Percentiles rank a stretch among this genome's conserved stretches.
Conservation (phyloP, 2,888 invertebrate genomes). For the Adelognathus sp. region DNA sequence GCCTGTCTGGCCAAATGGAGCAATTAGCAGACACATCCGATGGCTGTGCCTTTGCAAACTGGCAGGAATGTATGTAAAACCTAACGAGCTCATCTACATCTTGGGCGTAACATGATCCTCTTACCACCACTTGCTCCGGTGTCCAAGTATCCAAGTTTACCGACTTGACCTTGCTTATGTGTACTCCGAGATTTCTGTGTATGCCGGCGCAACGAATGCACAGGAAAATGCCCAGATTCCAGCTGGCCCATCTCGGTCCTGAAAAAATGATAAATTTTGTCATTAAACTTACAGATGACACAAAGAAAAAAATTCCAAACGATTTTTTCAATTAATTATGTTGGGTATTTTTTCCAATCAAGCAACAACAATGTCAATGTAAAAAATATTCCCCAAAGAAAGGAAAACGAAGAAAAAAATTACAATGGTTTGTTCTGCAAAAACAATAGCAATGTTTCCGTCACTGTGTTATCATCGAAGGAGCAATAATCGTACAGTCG, state of each 20-base stretch:
- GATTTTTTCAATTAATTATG: no score
- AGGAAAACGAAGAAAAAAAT: no score
- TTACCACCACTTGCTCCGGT: conserved; percentile 96
- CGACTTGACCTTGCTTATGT: conserved; percentile 99
- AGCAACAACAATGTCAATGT: no score
- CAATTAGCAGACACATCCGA: no score
- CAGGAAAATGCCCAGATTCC: conserved; percentile 99
- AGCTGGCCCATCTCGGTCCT: conserved; percentile 99
- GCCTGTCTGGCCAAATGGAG: background rate
- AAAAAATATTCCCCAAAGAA: no score
- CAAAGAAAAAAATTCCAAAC: background rate
- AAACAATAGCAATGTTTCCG: no score
- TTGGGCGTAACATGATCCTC: conserved; percentile 66
- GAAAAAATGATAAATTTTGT: conserved; percentile 32
- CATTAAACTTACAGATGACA: background rate
- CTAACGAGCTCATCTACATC: background rate
- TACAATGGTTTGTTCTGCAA: no score
- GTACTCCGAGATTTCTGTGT: conserved; percentile 98
- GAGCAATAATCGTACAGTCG: no score
- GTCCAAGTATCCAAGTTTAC: conserved; percentile 99
- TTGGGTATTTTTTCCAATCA: no score
- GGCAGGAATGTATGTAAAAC: background rate
- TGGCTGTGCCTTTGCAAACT: no score
- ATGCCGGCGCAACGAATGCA: conserved; percentile 99
- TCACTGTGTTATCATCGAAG: no score